Percentiles rank a stretch among this genome's conserved stretches.
These are phyloP conservation scores for Zoanthus sociatus DNA, from an alignment of 92 coral and sea anemone species.

Conservation along the genomic window DNA sequence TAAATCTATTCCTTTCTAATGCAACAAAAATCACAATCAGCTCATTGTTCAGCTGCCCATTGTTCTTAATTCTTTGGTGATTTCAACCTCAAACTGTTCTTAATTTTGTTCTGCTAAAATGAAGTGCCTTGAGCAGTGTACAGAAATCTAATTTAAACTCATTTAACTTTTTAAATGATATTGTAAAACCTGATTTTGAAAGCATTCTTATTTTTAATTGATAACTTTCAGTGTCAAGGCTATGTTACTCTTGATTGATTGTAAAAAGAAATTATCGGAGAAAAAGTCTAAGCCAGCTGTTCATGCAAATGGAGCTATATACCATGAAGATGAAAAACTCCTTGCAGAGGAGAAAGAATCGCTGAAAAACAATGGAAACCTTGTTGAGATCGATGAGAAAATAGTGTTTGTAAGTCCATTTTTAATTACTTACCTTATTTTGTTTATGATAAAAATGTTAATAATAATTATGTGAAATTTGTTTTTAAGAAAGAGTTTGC, in stretches of 20 bases:
- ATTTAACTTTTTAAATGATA: too few species aligned
- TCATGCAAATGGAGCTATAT: conserved; percentile 11
- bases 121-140: too few species aligned
- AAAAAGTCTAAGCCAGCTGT: conserved; percentile 66
- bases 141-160: too few species aligned
- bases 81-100: too few species aligned
- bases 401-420: conserved; percentile 39
- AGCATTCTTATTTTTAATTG: background rate
- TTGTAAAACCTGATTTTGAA: background rate
- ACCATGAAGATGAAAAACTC: conserved; percentile 11
- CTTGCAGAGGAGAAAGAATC: conserved; percentile 43
- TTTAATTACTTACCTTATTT: background rate
- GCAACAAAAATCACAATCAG: too few species aligned
- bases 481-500: too few species aligned
- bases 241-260: conserved; percentile 93
- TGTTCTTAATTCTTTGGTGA: too few species aligned
- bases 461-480: background rate
- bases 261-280: conserved; percentile 79
- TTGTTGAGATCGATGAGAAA: conserved; percentile 45
- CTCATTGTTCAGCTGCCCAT: too few species aligned
- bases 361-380: conserved; percentile 20
- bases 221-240: conserved; percentile 78
- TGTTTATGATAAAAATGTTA: background rate
- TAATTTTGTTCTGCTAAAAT: too few species aligned
- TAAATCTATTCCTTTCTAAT: too few species aligned